These are phyloP conservation scores for Daphoenositta chrysoptera DNA, from an alignment of 2,113 vertebrate genomes.

Conservation along the genomic window DNA sequence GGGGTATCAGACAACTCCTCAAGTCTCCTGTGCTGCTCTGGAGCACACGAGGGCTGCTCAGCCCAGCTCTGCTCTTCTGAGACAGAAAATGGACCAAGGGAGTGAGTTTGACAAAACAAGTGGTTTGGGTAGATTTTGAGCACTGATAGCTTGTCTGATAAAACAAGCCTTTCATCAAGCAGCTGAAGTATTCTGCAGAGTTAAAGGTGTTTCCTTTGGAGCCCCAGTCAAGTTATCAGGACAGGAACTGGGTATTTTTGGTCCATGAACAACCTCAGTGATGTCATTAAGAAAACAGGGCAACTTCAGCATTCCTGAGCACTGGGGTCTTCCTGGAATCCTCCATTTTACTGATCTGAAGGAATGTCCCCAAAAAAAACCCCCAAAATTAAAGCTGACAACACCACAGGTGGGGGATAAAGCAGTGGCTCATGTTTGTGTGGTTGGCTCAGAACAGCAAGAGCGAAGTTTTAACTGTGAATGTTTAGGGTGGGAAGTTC, in stretches of 20 bases:
- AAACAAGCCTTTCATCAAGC: background rate
- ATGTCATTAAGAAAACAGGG: background rate
- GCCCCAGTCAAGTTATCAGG: background rate
- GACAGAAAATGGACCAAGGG: background rate
- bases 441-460: background rate
- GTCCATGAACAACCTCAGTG: background rate
- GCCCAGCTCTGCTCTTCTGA: background rate
- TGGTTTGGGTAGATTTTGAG: background rate
- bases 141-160: background rate
- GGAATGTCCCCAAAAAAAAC: background rate
- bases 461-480: background rate
- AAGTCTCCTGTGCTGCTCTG: background rate
- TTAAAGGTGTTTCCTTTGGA: background rate
- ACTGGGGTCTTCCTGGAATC: background rate
- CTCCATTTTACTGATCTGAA: background rate
- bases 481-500: background rate
- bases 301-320: background rate
- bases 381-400: background rate
- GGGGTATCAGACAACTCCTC: fast-evolving
- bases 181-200: background rate
- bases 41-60: too few relatives aligned
- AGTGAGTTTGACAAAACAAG: background rate
- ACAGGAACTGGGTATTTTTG: background rate
- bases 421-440: fast-evolving
- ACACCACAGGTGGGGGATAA: background rate